These are phyloP conservation scores for Merodon equestris DNA, from an alignment of 2,888 invertebrate species.

Conservation along the genomic window DNA sequence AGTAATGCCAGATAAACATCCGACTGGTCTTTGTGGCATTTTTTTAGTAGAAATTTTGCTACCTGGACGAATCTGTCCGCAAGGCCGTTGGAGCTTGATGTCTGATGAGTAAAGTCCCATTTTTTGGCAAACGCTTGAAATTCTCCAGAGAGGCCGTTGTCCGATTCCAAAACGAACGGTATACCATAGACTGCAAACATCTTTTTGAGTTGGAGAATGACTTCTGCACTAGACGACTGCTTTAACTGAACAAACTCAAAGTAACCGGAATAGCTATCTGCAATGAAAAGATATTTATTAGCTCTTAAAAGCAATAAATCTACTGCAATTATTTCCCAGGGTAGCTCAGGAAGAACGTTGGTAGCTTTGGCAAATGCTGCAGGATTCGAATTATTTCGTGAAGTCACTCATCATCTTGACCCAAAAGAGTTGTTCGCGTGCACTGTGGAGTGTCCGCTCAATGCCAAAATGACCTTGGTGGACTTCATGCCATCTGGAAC, in stretches of 20 bases:
- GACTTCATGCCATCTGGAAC: conserved; percentile 25
- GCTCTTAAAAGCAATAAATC: conserved; percentile 34
- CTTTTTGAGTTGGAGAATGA: conserved; percentile 33
- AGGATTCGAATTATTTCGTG: conserved; percentile 28
- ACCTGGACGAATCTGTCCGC: conserved; percentile 30
- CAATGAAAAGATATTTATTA: conserved; percentile 33
- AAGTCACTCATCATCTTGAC: conserved; percentile 23
- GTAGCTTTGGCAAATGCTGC: conserved; percentile 30
- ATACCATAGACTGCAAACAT: too few relatives aligned
- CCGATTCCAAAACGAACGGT: too few relatives aligned
- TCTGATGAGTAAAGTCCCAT: conserved; percentile 45
- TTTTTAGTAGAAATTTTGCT: conserved; percentile 31
- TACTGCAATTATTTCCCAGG: conserved; percentile 34
- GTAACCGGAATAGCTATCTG: conserved; percentile 33
- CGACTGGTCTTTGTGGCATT: conserved; percentile 30
- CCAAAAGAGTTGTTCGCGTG: conserved; percentile 33
- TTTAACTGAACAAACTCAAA: conserved; percentile 29
- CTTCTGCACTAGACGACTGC: conserved; percentile 19
- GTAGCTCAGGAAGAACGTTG: conserved; percentile 33
- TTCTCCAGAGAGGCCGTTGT: conserved; percentile 35
- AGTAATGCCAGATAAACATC: conserved; percentile 30
- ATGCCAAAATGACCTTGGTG: conserved; percentile 39
- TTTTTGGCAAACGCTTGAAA: conserved; percentile 24
- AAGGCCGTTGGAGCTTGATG: conserved; percentile 45
- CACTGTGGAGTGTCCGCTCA: conserved; percentile 24